Evolutionary conservation across 2,888 invertebrate genomes (phyloP), one percentile per base, ranked within the genome.

Genomic region (Malthinus seriepunctatus): DNA sequence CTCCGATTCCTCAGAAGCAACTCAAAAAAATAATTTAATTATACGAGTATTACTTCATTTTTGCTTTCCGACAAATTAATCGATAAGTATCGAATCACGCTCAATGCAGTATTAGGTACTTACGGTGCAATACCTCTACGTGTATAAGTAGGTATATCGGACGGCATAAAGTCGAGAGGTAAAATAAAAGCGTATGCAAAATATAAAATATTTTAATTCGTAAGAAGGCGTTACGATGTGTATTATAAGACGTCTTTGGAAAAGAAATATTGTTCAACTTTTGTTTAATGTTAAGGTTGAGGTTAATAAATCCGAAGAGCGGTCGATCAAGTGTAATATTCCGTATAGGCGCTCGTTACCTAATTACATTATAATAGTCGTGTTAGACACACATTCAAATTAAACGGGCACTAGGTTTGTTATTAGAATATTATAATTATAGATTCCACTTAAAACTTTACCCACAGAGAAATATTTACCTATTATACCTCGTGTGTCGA

Each of bases 121-220:
- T n/a, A n/a, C n/a, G n/a, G n/a, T n/a, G n/a, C n/a, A n/a, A n/a
- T n/a, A n/a, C n/a, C n/a, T n/a, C n/a, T n/a, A n/a, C n/a, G n/a
- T n/a, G n/a, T n/a, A n/a, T n/a, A n/a, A n/a, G n/a, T n/a, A n/a
- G n/a, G n/a, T n/a, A n/a, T n/a, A 38, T 38, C 14, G 39, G 39
- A 15, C 14, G 15, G 39, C 39, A 23, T 11, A 42, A 42, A 37
- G 35, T 47, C 37, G 35, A 34, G 46, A 47, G 56, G 66, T 64
- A 68, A 70, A 69, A 67, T 67, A 69, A 65, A 58, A 63, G 60
- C 62, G 71, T 75, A 75, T 75, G 75, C 75, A 73, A 75, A 75
- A 74, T 73, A 23, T 71, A 71, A 71, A 72, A 73, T 73, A 75
- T 74, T 74, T 76, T 76, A 75, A 76, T 76, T 74, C 73, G 71